A percentile compares a stretch with the other conserved stretches of the same genome.
phyloP scores from a whole-genome alignment of 23 tunicate genomes.

The Phallusia fumigata region DNA sequence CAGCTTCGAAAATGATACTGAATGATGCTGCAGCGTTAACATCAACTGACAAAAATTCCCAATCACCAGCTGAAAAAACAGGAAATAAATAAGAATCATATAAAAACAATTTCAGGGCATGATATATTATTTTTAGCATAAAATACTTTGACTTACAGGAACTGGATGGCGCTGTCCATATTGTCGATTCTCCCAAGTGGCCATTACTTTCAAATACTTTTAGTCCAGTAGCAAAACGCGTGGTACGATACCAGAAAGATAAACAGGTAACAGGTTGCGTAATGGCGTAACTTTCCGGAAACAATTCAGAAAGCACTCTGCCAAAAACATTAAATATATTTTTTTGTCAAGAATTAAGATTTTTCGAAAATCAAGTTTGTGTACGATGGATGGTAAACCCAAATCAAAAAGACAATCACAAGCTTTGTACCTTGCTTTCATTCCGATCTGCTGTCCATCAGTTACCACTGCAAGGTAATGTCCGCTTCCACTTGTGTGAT shows the following conservation, averaged over 20 bases:
- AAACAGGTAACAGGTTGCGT: constrained; percentile 45
- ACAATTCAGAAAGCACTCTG: constrained; percentile 71
- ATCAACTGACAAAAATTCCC: constrained; percentile 27
- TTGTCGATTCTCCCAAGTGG: constrained; percentile 31
- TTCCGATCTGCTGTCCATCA: constrained; percentile 26
- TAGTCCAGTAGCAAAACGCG: constrained; percentile 28
- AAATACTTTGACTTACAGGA: constrained; percentile 19
- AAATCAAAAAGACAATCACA: too few species aligned
- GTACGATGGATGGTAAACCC: too few species aligned
- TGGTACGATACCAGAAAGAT: constrained; percentile 56
- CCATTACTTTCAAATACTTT: constrained; percentile 23
- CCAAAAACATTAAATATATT: not conserved
- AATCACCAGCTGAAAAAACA: constrained; percentile 17
- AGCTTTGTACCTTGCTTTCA: constrained; percentile 27
- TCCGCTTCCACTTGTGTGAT: constrained; percentile 73
- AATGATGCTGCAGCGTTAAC: constrained; percentile 43
- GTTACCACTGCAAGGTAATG: constrained; percentile 58
- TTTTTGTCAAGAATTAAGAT: too few species aligned
- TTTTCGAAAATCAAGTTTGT: too few species aligned
- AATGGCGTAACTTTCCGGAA: constrained; percentile 48
- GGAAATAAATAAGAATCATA: not conserved
- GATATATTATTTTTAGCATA: too few species aligned
- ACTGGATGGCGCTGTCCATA: constrained; percentile 34
- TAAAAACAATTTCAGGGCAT: not conserved
- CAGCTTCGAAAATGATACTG: constrained; percentile 46